A percentile compares a stretch with the other conserved stretches of the same genome.
Evolutionary conservation across 2,113 vertebrate genomes (phyloP).

Genomic region (Xiphophorus maculatus): DNA sequence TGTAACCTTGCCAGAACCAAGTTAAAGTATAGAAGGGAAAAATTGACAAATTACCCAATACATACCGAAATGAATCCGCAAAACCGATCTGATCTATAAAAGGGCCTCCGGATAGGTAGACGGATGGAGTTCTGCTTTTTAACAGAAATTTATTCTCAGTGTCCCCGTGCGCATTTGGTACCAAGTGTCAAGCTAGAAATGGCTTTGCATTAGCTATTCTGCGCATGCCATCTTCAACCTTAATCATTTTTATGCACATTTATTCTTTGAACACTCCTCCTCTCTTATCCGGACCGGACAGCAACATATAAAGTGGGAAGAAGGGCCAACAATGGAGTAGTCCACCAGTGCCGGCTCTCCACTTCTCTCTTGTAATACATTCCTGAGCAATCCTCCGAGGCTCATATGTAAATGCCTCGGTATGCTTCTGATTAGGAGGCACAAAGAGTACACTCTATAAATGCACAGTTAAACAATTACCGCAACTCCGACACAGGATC

Average conservation of each 20-base stretch:
- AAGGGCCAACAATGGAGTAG: constrained; percentile 42
- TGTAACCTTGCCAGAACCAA: constrained; percentile 58
- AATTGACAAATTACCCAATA: constrained; percentile 68
- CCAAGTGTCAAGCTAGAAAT: constrained; percentile 21
- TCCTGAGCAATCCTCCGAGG: constrained; percentile 69
- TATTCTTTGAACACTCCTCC: not conserved
- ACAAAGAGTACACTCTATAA: constrained; percentile 78
- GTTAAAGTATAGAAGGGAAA: constrained; percentile 38
- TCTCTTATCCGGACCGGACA: constrained; percentile 7
- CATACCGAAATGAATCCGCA: constrained; percentile 51
- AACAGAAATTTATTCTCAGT: constrained; percentile 8
- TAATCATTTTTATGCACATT: constrained; percentile 54
- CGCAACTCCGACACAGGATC: constrained; percentile 51
- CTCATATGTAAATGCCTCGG: constrained; percentile 68
- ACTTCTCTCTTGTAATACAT: constrained; percentile 59
- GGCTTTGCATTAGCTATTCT: constrained; percentile 33
- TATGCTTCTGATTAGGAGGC: constrained; percentile 79
- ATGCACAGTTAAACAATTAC: constrained; percentile 79
- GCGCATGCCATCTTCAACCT: constrained; percentile 58
- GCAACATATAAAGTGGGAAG: constrained; percentile 68
- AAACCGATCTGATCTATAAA: constrained; percentile 53
- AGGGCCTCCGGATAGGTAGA: constrained; percentile 29
- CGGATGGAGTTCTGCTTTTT: constrained; percentile 23
- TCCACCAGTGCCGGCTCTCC: constrained; percentile 21
- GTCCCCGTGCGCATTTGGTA: constrained; percentile 30